phyloP scores from a whole-genome alignment of 1,140 invertebrate genomes.

The Micrasema minimum region DNA sequence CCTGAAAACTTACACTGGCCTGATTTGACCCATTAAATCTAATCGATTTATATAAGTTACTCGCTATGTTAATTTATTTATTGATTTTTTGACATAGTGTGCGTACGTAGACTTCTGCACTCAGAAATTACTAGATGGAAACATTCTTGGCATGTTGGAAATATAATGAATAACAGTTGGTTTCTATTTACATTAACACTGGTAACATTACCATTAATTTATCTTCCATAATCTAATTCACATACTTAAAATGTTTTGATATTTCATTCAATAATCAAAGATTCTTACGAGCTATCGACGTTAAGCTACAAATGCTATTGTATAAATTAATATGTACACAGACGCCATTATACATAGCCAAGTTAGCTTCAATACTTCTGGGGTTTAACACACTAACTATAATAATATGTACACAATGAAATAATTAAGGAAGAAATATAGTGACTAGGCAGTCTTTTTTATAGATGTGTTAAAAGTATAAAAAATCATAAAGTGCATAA shows the following conservation, averaged over 20 bases:
- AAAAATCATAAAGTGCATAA: conserved; percentile 45
- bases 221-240: background rate
- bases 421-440: conserved; percentile 50
- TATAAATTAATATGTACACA: conserved; percentile 42
- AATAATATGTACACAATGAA: conserved; percentile 46
- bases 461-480: conserved; percentile 49
- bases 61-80: background rate
- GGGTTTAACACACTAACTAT: background rate
- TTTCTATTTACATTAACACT: conserved; percentile 19
- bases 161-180: conserved; percentile 3
- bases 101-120: background rate
- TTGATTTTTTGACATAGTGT: background rate
- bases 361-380: conserved; percentile 8
- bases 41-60: conserved; percentile 2
- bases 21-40: conserved; percentile 23
- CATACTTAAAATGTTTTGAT: conserved; percentile 29
- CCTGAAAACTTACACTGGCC: conserved; percentile 49
- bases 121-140: too few species aligned
- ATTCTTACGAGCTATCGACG: conserved; percentile 50
- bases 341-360: background rate
- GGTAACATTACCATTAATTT: conserved; percentile 8
- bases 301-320: too few species aligned
- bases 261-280: conserved; percentile 35
- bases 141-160: conserved; percentile 17
- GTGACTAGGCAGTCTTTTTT: conserved; percentile 54